These are phyloP conservation scores for Drosophila baimaii DNA, from an alignment of 1,140 invertebrate species.

Conservation along the genomic window DNA sequence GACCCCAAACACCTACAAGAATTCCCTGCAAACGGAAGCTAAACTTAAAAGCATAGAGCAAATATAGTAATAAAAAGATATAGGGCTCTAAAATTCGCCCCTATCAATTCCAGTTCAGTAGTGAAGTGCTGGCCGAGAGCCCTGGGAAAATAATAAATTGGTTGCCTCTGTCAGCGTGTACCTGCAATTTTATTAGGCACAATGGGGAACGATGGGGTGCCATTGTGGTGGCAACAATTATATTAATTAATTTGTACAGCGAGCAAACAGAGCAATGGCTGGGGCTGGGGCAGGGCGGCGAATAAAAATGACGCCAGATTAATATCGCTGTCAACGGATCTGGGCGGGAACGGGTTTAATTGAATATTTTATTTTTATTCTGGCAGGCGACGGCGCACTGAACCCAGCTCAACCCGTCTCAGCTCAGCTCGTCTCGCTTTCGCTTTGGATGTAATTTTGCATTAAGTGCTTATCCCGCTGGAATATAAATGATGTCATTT, in stretches of 20 bases:
- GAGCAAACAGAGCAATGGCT: conserved; percentile 18
- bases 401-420: conserved; percentile 15
- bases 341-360: conserved; percentile 73
- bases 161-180: conserved; percentile 19
- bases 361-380: conserved; percentile 80
- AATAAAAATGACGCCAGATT: conserved; percentile 72
- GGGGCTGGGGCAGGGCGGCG: conserved; percentile 8
- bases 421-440: conserved; percentile 4
- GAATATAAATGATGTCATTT: conserved; percentile 82
- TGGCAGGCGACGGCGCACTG: conserved; percentile 33
- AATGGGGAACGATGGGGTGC: neutral
- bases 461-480: conserved; percentile 78
- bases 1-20: neutral
- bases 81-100: conserved; percentile 30
- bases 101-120: neutral
- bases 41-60: conserved; percentile 8
- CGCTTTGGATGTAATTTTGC: conserved; percentile 69
- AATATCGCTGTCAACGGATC: conserved; percentile 76
- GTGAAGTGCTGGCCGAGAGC: conserved; percentile 26
- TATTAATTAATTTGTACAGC: conserved; percentile 75
- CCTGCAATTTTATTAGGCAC: conserved; percentile 62
- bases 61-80: conserved; percentile 49
- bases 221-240: conserved; percentile 70
- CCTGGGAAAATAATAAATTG: conserved; percentile 69
- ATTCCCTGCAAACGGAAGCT: neutral